Base-by-base conservation (phyloP, 2,113 vertebrate species). In the Stictonetta naevosa region DNA sequence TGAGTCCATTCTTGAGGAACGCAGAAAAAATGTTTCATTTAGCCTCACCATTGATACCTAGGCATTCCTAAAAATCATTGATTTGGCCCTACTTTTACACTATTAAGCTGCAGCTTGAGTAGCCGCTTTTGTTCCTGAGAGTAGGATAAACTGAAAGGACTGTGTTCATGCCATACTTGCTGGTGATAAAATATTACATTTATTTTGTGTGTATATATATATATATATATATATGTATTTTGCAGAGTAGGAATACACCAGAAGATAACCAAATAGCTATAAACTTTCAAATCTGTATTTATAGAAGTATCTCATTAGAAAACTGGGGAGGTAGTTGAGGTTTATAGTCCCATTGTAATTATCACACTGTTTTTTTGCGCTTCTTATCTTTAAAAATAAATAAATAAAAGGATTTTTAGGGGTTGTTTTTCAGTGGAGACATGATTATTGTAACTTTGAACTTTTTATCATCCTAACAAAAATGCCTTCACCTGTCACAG, bases 391-490 rank as follows among this genome's bases (percentile, higher is more conserved):
- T 26, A 87, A 52, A 88, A 66, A 63, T 28, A 12, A 63, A 28
- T 38, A 63, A 40, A 64, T 64, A 20, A 28, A 66, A n/a, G 8
- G 16, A 12, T 50, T 92, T 91, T 86, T 42, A 44, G 58, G 33
- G 55, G 42, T 74, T 88, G 19, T 78, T 95, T 83, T 95, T 38
- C 59, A 11, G 17, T 34, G 15, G 68, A 90, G 33, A 14, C 46
- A 48, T 83, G 67, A 78, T 94, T 77, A 74, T 33, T 71, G 5
- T 88, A 92, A 71, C 82, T 92, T 96, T 86, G 60, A 93, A 91
- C 83, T 88, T 94, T 63, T 83, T 92, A 78, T 93, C 59, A 10
- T 91, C 8, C 64, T 42, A 64, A 53, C 77, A 84, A 94, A 97
- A 94, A 53, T 71, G 31, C 34, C 42, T 94, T 96, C 62, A 84